These are phyloP conservation scores for Lutjanus erythropterus DNA, from an alignment of 2,113 vertebrate genomes.

Conservation along the genomic window DNA sequence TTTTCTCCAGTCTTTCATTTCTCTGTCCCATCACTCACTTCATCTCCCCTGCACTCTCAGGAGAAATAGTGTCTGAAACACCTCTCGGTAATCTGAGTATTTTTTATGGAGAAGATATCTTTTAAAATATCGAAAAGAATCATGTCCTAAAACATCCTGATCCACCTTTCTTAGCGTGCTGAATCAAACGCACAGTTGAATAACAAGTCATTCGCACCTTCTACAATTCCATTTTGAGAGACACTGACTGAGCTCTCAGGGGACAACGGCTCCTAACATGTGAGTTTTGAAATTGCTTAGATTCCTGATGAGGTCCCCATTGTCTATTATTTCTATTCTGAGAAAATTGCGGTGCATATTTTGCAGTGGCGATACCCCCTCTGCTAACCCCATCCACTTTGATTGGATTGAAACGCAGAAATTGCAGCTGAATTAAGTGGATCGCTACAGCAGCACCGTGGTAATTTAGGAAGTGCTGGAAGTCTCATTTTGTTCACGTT, in stretches of 20 bases:
- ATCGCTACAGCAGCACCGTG: slow-evolving; percentile 21
- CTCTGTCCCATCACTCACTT: slow-evolving; percentile 32
- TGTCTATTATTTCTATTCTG: slow-evolving; percentile 36
- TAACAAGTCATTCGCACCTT: slow-evolving; percentile 3
- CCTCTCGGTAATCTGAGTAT: neutral
- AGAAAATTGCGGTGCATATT: slow-evolving; percentile 33
- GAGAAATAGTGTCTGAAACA: slow-evolving; percentile 5
- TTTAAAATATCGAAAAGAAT: neutral
- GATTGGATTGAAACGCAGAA: slow-evolving; percentile 48
- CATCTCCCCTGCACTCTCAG: neutral
- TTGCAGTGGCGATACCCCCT: neutral
- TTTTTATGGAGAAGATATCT: neutral
- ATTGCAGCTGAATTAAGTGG: slow-evolving; percentile 58
- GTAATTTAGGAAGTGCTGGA: slow-evolving; percentile 51
- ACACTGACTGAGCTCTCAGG: slow-evolving; percentile 12
- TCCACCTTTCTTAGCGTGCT: neutral
- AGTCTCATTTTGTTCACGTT: slow-evolving; percentile 42
- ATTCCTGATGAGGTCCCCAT: slow-evolving; percentile 33
- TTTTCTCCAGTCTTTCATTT: neutral
- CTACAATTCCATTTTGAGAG: neutral
- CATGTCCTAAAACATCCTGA: neutral
- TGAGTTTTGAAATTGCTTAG: slow-evolving; percentile 39
- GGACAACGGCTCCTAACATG: slow-evolving; percentile 5
- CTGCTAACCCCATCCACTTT: slow-evolving; percentile 12
- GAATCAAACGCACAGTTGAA: neutral